These are phyloP conservation scores for Cladopsammia gracilis DNA, from an alignment of 64 coral and sea anemone species.

Conservation along the genomic window DNA sequence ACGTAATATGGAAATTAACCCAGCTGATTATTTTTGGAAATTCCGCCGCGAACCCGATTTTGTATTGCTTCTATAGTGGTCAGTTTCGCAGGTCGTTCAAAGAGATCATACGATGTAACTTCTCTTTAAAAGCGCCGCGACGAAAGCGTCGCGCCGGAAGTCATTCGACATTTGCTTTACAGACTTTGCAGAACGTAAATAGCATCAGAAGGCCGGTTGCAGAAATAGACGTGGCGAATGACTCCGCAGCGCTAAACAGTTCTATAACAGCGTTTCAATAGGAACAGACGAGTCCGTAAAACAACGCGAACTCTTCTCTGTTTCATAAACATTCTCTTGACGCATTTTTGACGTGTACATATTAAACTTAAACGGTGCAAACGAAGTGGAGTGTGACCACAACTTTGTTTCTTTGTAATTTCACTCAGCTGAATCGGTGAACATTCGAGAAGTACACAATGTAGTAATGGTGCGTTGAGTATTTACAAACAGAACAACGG, in stretches of 20 bases:
- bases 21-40: slow-evolving; percentile 87
- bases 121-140: background rate
- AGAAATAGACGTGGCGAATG: background rate
- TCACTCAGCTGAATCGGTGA: too few species aligned
- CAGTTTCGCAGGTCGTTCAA: slow-evolving; percentile 90
- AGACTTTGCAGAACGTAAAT: slow-evolving; percentile 1
- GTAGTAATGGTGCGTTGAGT: too few species aligned
- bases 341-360: too few species aligned
- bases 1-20: slow-evolving; percentile 75
- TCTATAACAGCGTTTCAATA: background rate
- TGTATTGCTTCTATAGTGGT: slow-evolving; percentile 89
- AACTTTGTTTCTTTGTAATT: too few species aligned
- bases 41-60: slow-evolving; percentile 82
- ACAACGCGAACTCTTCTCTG: too few species aligned
- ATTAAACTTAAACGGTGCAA: too few species aligned
- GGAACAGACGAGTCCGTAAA: too few species aligned
- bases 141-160: background rate
- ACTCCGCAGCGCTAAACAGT: background rate
- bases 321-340: too few species aligned
- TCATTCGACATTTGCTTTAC: slow-evolving; percentile 26
- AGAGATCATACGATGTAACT: slow-evolving; percentile 80
- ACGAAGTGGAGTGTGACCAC: too few species aligned
- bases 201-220: background rate
- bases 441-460: too few species aligned
- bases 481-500: too few species aligned